Percentiles rank a stretch among this genome's conserved stretches.
phyloP scores from a whole-genome alignment of 2,888 invertebrate genomes.

The Tolmerus cingulatus region DNA sequence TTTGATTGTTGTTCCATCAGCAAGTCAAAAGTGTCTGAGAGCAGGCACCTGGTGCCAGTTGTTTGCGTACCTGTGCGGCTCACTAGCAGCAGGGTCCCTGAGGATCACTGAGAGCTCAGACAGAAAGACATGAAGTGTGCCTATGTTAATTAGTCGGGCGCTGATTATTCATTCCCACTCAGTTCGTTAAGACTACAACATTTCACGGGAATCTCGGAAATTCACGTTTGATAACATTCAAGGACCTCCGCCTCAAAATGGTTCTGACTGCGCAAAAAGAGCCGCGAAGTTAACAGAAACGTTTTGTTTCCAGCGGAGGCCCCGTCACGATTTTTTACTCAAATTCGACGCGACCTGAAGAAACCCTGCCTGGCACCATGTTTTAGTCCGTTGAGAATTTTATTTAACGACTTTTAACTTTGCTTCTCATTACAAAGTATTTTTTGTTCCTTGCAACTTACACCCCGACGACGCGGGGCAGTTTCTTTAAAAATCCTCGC shows the following conservation, averaged over 20 bases:
- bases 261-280: background rate
- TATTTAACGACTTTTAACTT: background rate
- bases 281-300: background rate
- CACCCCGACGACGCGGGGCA: background rate
- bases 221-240: background rate
- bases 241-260: background rate
- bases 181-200: background rate
- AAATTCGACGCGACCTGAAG: background rate
- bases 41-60: background rate
- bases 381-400: background rate
- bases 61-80: background rate
- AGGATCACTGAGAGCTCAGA: background rate
- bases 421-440: background rate
- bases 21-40: background rate
- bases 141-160: background rate
- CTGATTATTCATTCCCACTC: background rate
- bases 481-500: background rate
- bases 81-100: background rate
- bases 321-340: background rate
- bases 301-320: background rate
- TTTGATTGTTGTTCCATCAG: background rate
- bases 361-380: background rate
- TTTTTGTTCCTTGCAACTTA: background rate
- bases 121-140: background rate
- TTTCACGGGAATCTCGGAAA: background rate